These are phyloP conservation scores for Grammomys surdaster DNA, from an alignment of 2,113 vertebrate species.

Conservation along the genomic window DNA sequence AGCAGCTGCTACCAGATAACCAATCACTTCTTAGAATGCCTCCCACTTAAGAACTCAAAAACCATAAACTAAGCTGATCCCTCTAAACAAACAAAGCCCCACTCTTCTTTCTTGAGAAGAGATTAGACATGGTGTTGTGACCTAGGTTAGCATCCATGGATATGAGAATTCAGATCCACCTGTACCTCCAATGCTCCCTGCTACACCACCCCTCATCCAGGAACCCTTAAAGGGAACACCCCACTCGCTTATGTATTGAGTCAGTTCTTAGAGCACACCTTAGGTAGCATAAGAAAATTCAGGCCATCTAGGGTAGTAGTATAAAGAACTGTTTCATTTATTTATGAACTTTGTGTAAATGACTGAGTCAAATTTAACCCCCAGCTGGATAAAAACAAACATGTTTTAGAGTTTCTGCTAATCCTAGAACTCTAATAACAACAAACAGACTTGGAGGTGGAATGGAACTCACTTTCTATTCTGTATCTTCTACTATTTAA, in stretches of 20 bases:
- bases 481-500: background rate
- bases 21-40: no score
- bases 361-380: background rate
- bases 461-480: background rate
- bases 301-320: background rate
- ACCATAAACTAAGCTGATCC: background rate
- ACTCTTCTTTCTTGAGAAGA: background rate
- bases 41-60: background rate
- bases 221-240: background rate
- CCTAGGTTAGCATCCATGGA: background rate
- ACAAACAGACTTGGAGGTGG: background rate
- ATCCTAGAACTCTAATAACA: background rate
- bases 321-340: background rate
- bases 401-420: background rate
- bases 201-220: background rate
- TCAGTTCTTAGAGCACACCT: background rate
- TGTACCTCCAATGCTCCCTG: background rate
- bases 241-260: fast-evolving
- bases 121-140: background rate
- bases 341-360: background rate
- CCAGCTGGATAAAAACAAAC: background rate
- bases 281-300: background rate
- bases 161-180: background rate
- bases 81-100: no score
- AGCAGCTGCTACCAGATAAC: background rate